Percentiles rank a stretch among this genome's conserved stretches.
These are phyloP conservation scores for Diprion similis DNA, from an alignment of 1,140 invertebrate genomes.

Conservation along the genomic window DNA sequence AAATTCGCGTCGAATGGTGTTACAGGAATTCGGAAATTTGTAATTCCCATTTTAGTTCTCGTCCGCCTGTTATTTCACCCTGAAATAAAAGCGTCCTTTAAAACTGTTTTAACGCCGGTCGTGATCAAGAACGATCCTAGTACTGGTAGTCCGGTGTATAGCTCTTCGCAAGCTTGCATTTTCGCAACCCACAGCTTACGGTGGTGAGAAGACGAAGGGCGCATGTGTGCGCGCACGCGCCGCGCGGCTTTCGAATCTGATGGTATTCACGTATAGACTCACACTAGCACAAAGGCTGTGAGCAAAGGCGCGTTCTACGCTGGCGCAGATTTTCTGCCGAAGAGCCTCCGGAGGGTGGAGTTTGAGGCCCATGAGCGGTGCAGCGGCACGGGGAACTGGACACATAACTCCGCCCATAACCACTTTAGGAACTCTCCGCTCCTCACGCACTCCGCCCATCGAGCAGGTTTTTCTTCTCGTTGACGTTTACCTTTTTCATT, in stretches of 20 bases:
- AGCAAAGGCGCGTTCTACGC: slow-evolving; percentile 1
- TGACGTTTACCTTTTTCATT: not conserved
- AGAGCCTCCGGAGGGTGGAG: not conserved
- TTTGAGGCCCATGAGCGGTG: not conserved
- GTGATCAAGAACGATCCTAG: too few species aligned
- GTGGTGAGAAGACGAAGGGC: too few species aligned
- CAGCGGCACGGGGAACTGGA: not conserved
- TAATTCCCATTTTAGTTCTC: too few species aligned
- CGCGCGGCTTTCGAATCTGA: slow-evolving; percentile 10
- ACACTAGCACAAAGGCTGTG: not conserved
- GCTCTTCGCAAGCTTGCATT: too few species aligned
- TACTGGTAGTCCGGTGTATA: too few species aligned
- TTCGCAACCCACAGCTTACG: too few species aligned
- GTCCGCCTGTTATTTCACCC: too few species aligned
- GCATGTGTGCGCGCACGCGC: slow-evolving; percentile 20
- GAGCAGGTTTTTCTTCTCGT: not conserved
- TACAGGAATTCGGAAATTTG: too few species aligned
- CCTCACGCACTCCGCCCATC: not conserved
- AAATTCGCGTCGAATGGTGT: too few species aligned
- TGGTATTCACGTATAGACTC: too few species aligned
- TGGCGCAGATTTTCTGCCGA: slow-evolving; percentile 10
- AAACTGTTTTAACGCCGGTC: too few species aligned
- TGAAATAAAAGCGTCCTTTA: too few species aligned
- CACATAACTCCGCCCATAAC: slow-evolving; percentile 4
- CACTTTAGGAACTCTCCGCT: not conserved